Evolutionary conservation across 2,888 invertebrate genomes (phyloP), one percentile per base, ranked within the genome.

Genomic region (Cecidostiba fungosa): DNA sequence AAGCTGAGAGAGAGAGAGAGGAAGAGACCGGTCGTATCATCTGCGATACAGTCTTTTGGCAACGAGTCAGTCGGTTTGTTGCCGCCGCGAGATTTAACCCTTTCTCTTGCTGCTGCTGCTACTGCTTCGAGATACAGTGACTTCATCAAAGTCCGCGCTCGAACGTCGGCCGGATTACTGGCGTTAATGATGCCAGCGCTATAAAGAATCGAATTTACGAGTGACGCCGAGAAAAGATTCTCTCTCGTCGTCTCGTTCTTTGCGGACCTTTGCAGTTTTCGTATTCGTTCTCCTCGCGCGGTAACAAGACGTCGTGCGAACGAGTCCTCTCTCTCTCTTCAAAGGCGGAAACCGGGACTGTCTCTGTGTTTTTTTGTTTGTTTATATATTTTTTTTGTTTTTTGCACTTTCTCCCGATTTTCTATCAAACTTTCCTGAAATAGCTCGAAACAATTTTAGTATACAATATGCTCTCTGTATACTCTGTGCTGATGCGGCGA

Each of bases 201-300:
- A 88, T 90, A 90, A 91, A 91, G 89, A 90, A 89, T 89, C 85
- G 86, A 91, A 90, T 91, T 90, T 91, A 91, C 87, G 90, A 90
- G 88, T 86, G 82, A 87, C 36, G 62, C 70, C 29, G 39, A 77
- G 70, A 77, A 83, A 72, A 59, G 54, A 83, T 77, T 70, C 16
- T 26, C 69, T 69, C 32, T 78, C 10, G 43, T 19, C 14, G 6
- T 14, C 36, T 19, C 36, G 0, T 36, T 26, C 19, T 43, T 26
- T 14, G 29, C 12, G 29, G n/a, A 29, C 39, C 5, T 77, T 62
- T 39, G 47, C 50, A 62, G 62, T 14, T 79, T 70, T 50, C 29
- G 19, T 23, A 12, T 10, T 23, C 16, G 1, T 12, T n/a, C 32
- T 50, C 32, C 4, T 4, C 6, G 26, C 54, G 3, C 4, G 4